phyloP scores from a whole-genome alignment of 2,888 invertebrate genomes.

The Drosophila formosana region DNA sequence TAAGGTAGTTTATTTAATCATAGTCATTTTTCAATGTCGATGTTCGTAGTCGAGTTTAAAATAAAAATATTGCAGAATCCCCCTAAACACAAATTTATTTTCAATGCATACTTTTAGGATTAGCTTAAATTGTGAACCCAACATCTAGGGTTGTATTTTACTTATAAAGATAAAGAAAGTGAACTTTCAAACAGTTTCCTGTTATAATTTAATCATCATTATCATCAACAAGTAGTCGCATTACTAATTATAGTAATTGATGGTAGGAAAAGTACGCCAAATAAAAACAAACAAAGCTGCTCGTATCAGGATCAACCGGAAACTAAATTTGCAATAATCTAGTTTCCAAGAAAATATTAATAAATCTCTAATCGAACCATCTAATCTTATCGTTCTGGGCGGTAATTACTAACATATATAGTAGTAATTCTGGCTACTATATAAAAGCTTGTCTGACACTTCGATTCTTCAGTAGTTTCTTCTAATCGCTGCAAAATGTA shows the following conservation, averaged over 20 bases:
- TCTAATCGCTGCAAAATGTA: conserved; percentile 5
- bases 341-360: conserved; percentile 4
- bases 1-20: no score
- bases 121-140: neutral
- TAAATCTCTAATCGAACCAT: neutral
- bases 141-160: neutral
- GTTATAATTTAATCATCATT: neutral
- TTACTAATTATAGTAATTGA: neutral
- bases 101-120: conserved; percentile 3
- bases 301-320: neutral
- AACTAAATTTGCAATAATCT: neutral
- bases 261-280: neutral
- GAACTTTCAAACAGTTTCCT: neutral
- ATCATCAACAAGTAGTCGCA: neutral
- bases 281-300: no score
- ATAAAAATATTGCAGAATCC: no score
- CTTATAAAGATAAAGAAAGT: neutral
- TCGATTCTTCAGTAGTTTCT: neutral
- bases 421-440: conserved; percentile 2
- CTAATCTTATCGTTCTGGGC: neutral
- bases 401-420: neutral
- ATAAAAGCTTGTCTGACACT: neutral
- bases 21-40: no score
- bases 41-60: no score
- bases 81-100: neutral